Evolutionary conservation across 2,888 invertebrate species (phyloP).

Genomic region (Ashinkailepas kermadecensis): DNA sequence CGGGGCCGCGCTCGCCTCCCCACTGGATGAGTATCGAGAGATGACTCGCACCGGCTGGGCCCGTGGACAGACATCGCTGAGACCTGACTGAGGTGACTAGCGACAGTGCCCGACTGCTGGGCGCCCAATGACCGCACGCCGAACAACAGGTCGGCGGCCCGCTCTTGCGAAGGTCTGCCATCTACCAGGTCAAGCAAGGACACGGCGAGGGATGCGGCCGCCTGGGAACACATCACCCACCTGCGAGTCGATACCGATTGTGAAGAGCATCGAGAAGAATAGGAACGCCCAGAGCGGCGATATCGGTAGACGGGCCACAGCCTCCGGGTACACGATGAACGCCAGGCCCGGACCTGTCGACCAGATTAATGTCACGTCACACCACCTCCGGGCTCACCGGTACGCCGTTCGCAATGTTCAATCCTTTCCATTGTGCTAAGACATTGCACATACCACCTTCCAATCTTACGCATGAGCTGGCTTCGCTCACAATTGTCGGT

Average conservation of each 20-base stretch:
- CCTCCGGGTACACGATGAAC: slow-evolving; percentile 75
- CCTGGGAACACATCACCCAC: slow-evolving; percentile 13
- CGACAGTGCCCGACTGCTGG: too few relatives aligned
- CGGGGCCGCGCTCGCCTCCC: background rate
- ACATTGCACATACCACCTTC: too few relatives aligned
- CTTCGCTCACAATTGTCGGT: too few relatives aligned
- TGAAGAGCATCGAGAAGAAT: slow-evolving; percentile 69
- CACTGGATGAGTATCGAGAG: background rate
- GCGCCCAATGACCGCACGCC: background rate
- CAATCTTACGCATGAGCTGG: too few relatives aligned
- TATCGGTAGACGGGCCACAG: slow-evolving; percentile 64
- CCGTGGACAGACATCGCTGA: slow-evolving; percentile 7
- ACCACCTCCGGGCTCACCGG: too few relatives aligned
- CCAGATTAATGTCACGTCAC: background rate
- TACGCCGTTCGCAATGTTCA: too few relatives aligned
- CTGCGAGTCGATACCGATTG: slow-evolving; percentile 61
- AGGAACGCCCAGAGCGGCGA: slow-evolving; percentile 72
- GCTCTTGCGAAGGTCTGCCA: slow-evolving; percentile 3
- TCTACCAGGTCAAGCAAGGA: background rate
- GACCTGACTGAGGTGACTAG: background rate
- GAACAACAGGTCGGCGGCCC: background rate
- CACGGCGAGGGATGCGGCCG: background rate
- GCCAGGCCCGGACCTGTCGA: slow-evolving; percentile 55
- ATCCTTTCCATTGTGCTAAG: too few relatives aligned
- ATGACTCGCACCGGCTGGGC: background rate